Percentiles rank a stretch among this genome's conserved stretches.
Evolutionary conservation across 2,113 vertebrate genomes (phyloP).

Genomic region (Cottus gobio): DNA sequence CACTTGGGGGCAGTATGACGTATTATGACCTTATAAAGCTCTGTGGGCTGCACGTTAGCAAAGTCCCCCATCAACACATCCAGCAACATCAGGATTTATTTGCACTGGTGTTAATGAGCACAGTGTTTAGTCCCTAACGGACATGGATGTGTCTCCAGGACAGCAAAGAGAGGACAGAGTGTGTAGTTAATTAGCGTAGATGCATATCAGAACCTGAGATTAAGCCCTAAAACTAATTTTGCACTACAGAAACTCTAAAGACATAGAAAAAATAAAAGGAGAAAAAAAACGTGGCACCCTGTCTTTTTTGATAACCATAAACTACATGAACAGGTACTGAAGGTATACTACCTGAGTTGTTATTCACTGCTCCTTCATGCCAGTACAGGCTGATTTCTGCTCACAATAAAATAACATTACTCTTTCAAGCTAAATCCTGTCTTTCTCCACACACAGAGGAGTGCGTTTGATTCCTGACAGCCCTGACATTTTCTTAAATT

Average conservation of each 20-base stretch:
- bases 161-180: neutral
- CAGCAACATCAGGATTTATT: neutral
- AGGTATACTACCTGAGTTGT: neutral
- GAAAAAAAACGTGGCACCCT: neutral
- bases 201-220: neutral
- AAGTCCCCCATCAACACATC: neutral
- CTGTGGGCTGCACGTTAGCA: neutral
- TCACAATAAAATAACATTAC: slow-evolving; percentile 43
- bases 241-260: neutral
- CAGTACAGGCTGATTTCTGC: slow-evolving; percentile 1
- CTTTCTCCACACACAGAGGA: slow-evolving; percentile 23
- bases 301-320: slow-evolving; percentile 2
- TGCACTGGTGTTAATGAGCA: neutral
- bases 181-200: neutral
- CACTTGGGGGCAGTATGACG: neutral
- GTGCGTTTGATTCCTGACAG: slow-evolving; percentile 59
- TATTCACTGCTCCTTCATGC: slow-evolving; percentile 21
- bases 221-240: neutral
- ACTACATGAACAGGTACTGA: neutral
- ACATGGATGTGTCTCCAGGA: neutral
- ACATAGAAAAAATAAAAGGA: neutral
- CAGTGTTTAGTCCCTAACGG: neutral
- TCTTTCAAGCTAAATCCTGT: slow-evolving; percentile 53
- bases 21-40: neutral
- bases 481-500: slow-evolving; percentile 65